Base-by-base conservation (phyloP, 2,888 invertebrate genomes). In the Ophion ventricosus region DNA sequence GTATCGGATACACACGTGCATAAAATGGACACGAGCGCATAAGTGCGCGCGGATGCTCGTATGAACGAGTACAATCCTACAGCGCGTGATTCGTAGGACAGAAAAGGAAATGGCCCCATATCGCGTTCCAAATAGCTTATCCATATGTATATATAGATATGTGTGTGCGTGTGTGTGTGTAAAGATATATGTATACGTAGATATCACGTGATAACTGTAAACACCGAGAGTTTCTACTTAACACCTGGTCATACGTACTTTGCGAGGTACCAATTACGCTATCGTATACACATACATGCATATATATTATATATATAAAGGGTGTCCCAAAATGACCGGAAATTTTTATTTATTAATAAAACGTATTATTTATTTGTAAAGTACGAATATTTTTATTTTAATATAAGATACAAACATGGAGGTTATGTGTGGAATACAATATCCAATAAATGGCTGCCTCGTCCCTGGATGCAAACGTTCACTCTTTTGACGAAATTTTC, bases 81-180 rank as follows among this genome's bases (percentile, higher is more conserved):
- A 17, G 40, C 8, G 4, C 49, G 40, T 40, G 35, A 73, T 25
- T 75, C 70, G 64, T 72, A 75, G 76, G 61, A 83, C 80, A 54
- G 72, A 63, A 83, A 83, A 83, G 83, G 66, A 73, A 83, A 76
- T 73, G 26, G 40, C 26, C 80, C 76, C 61, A 61, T 67, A 76
- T 72, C 83, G 80, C 83, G 80, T 83, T 83, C 83, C 83, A 73
- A 83, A 76, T 59, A 73, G 61, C 73, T 74, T 72, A 70, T 59
- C 61, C 61, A 54, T 78, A 70, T 20, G 26, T 26, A n/a, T 43
- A 5, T 14, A 5, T 23, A 43, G 40, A 35, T n/a, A 64, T n/a
- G 23, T 23, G 35, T 17, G 17, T 29, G n/a, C 2, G 35, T 25
- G 11, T 35, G 29, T 8, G 17, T 8, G 26, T n/a, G 40, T 35